Percentiles rank a stretch among this genome's conserved stretches.
Conservation (phyloP, 2,888 invertebrate genomes). For the Epistrophella euchroma region DNA sequence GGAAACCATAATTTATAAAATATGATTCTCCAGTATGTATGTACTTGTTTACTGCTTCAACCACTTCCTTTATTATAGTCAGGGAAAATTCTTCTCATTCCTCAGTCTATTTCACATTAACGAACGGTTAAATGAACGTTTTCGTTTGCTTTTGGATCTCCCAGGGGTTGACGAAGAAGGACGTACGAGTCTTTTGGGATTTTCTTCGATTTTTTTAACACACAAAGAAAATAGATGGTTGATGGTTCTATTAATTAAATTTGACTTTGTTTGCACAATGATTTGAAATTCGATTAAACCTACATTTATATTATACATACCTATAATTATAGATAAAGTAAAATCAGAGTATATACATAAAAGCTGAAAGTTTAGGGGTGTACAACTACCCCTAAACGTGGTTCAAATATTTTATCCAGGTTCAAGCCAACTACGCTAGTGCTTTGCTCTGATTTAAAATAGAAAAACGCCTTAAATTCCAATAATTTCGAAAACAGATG, state of each 20-base stretch:
- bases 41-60: constrained; percentile 40
- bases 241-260: constrained; percentile 64
- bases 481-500: no score
- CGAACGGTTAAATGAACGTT: constrained; percentile 61
- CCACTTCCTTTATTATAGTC: neutral
- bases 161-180: constrained; percentile 39
- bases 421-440: no score
- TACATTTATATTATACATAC: no score
- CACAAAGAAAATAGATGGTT: constrained; percentile 12
- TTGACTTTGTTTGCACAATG: constrained; percentile 51
- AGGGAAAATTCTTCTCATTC: constrained; percentile 11
- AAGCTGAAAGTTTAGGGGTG: no score
- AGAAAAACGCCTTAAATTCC: no score
- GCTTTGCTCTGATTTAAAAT: no score
- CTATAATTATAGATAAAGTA: no score
- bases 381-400: no score
- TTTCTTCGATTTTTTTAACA: constrained; percentile 40
- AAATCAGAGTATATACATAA: no score
- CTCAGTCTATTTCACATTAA: constrained; percentile 5
- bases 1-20: constrained; percentile 67
- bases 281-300: constrained; percentile 22
- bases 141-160: constrained; percentile 65
- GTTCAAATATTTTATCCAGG: no score
- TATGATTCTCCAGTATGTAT: constrained; percentile 57
- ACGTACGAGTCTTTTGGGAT: constrained; percentile 52